phyloP scores from a whole-genome alignment of 2,888 invertebrate species.

The Drosophila colorata region DNA sequence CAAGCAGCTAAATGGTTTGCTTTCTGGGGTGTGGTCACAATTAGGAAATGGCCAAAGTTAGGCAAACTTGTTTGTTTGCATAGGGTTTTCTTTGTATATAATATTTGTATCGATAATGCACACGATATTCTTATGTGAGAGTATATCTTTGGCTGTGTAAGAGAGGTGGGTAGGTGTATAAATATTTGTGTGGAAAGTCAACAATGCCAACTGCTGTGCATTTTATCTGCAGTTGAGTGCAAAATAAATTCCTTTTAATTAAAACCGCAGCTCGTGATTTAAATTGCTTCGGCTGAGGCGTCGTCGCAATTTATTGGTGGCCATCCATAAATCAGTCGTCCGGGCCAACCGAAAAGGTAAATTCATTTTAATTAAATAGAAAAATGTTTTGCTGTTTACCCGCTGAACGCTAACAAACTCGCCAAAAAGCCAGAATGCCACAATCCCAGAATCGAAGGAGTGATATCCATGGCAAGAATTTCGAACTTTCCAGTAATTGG shows the following conservation, averaged over 20 bases:
- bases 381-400: conserved; percentile 76
- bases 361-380: conserved; percentile 80
- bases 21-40: conserved; percentile 39
- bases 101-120: conserved; percentile 53
- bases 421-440: conserved; percentile 31
- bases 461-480: conserved; percentile 61
- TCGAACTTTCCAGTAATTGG: conserved; percentile 78
- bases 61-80: conserved; percentile 49
- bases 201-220: conserved; percentile 60
- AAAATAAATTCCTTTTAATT: conserved; percentile 80
- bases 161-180: conserved; percentile 31
- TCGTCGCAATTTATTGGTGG: conserved; percentile 70
- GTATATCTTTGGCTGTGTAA: conserved; percentile 5
- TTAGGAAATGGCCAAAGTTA: conserved; percentile 60
- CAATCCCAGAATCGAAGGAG: conserved; percentile 29
- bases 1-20: conserved; percentile 40
- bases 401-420: conserved; percentile 61
- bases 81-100: conserved; percentile 39
- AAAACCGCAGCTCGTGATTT: conserved; percentile 79
- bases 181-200: conserved; percentile 44
- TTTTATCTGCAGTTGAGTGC: conserved; percentile 78
- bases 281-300: conserved; percentile 62
- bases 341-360: conserved; percentile 63
- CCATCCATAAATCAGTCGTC: conserved; percentile 71
- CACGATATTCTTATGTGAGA: conserved; percentile 19